Percentiles rank a stretch among this genome's conserved stretches.
These are phyloP conservation scores for Babyrousa celebensis DNA, from an alignment of 2,797 vertebrate genomes.

Conservation along the genomic window DNA sequence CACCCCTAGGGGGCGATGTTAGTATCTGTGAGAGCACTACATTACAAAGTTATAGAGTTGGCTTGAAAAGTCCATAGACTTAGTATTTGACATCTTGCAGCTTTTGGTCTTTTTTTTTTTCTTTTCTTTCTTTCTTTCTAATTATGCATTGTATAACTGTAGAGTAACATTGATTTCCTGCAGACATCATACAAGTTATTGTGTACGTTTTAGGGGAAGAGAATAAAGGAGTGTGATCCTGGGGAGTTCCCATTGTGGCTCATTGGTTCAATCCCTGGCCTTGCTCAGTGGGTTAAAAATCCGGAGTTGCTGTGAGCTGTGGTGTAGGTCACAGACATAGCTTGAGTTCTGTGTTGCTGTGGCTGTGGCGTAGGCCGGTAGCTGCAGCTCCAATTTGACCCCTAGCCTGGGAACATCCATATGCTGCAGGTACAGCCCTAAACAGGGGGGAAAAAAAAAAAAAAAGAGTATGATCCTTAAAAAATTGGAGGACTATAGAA, in stretches of 20 bases:
- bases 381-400: no score
- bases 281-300: no score
- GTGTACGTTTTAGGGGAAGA: constrained; percentile 29
- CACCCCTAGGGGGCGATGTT: background rate
- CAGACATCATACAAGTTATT: background rate
- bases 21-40: background rate
- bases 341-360: no score
- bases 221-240: background rate
- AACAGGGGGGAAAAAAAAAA: no score
- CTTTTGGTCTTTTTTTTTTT: background rate
- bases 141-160: constrained; percentile 12
- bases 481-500: constrained; percentile 30
- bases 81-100: constrained; percentile 16
- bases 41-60: background rate
- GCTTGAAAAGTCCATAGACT: constrained; percentile 16
- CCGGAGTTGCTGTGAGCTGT: no score
- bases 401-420: no score
- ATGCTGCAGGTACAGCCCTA: no score
- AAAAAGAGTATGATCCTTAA: constrained; percentile 6
- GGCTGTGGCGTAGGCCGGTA: no score
- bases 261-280: no score
- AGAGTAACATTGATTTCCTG: background rate
- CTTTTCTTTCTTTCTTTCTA: constrained; percentile 2
- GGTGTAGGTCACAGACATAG: no score
- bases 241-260: no score